phyloP scores from a whole-genome alignment of 2,797 vertebrate species.

The Allenopithecus nigroviridis region DNA sequence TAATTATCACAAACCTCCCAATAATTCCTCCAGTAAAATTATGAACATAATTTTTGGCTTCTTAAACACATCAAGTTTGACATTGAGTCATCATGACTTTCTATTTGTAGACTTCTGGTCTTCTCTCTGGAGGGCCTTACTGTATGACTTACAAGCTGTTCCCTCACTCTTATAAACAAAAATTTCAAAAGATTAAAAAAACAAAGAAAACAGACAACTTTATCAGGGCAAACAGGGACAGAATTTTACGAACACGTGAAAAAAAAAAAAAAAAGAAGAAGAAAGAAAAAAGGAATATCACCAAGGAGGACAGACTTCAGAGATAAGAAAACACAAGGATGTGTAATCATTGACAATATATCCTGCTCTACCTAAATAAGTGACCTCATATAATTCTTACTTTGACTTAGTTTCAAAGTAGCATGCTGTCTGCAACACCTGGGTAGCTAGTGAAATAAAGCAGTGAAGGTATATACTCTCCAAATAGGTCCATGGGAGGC shows the following conservation, averaged over 20 bases:
- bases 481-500: background rate
- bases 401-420: background rate
- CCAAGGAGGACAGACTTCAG: background rate
- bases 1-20: background rate
- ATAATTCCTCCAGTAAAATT: slow-evolving; percentile 9
- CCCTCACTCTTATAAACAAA: background rate
- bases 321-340: background rate
- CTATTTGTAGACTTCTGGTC: slow-evolving; percentile 12
- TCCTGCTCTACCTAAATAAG: background rate
- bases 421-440: background rate
- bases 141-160: background rate
- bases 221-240: background rate
- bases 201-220: background rate
- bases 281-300: background rate
- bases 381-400: background rate
- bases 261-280: background rate
- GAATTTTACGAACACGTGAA: background rate
- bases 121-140: background rate
- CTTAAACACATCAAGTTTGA: background rate
- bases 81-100: background rate
- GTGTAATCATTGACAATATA: background rate
- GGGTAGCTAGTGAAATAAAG: background rate
- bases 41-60: background rate
- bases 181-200: background rate
- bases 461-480: background rate